Evolutionary conservation across 2,888 invertebrate genomes (phyloP).

Genomic region (Ypsolopha sequella): DNA sequence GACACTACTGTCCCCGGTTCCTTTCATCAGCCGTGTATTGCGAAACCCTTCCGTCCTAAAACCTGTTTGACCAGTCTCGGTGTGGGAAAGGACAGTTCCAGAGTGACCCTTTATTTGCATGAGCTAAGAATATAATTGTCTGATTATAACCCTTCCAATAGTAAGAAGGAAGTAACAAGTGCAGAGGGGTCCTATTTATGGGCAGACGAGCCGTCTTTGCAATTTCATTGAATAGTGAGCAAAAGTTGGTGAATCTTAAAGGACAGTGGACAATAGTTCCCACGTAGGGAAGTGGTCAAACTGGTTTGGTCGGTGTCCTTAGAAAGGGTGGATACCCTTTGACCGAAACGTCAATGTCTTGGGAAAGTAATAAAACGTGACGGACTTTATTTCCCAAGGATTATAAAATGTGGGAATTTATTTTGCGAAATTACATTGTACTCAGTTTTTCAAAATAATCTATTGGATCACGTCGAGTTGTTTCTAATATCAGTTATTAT

Average conservation of each 20-base stretch:
- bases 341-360: constrained; percentile 20
- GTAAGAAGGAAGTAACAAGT: constrained; percentile 4
- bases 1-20: constrained; percentile 32
- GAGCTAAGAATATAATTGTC: constrained; percentile 5
- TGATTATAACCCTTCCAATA: constrained; percentile 1
- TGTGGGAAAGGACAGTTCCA: constrained; percentile 51
- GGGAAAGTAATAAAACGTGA: constrained; percentile 30
- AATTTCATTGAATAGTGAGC: background rate
- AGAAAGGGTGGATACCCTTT: constrained; percentile 35
- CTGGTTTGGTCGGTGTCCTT: constrained; percentile 30
- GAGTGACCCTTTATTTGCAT: constrained; percentile 59
- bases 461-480: too few relatives aligned
- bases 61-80: constrained; percentile 52
- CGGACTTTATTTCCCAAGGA: constrained; percentile 31
- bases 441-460: too few relatives aligned
- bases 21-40: constrained; percentile 20
- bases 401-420: constrained; percentile 16
- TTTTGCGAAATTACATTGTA: too few relatives aligned
- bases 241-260: constrained; percentile 1
- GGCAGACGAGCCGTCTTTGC: constrained; percentile 1
- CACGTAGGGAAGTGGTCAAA: constrained; percentile 53
- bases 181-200: background rate
- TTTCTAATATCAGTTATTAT: too few relatives aligned
- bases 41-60: constrained; percentile 41
- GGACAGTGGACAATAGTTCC: constrained; percentile 45